Evolutionary conservation across 2,113 vertebrate species (phyloP).

Genomic region (Sialia sialis): DNA sequence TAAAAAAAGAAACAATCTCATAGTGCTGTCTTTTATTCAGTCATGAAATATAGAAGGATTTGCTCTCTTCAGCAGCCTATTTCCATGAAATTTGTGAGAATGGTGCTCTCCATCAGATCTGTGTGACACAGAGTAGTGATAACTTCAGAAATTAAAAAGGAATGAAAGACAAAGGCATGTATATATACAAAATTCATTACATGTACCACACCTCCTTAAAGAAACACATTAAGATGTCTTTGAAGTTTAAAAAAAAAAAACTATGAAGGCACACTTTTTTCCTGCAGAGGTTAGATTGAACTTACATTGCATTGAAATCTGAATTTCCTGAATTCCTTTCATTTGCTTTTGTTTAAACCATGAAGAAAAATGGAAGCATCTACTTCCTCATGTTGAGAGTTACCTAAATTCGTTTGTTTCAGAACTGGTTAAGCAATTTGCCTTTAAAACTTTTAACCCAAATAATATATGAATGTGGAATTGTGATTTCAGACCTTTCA

Average conservation of each 20-base stretch:
- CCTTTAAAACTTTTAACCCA: neutral
- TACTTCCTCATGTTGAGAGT: neutral
- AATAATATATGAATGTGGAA: neutral
- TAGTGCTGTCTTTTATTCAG: neutral
- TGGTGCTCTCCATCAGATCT: neutral
- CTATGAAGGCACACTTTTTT: neutral
- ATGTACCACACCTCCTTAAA: neutral
- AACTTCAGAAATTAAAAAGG: neutral
- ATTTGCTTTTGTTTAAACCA: neutral
- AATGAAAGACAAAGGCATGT: neutral
- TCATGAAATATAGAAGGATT: neutral
- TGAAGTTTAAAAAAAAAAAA: neutral
- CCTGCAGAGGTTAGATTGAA: neutral
- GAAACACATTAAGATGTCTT: neutral
- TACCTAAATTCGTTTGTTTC: neutral
- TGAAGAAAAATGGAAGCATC: neutral
- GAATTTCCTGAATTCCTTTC: neutral
- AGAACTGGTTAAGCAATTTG: neutral
- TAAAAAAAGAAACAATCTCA: neutral
- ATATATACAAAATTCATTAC: neutral
- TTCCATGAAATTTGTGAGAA: neutral
- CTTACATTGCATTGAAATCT: neutral
- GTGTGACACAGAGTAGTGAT: neutral
- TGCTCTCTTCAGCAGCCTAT: neutral
- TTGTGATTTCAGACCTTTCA: neutral